Evolutionary conservation across 2,797 vertebrate species (phyloP), one percentile per base, ranked within the genome.

Genomic region (Muscicapa striata): DNA sequence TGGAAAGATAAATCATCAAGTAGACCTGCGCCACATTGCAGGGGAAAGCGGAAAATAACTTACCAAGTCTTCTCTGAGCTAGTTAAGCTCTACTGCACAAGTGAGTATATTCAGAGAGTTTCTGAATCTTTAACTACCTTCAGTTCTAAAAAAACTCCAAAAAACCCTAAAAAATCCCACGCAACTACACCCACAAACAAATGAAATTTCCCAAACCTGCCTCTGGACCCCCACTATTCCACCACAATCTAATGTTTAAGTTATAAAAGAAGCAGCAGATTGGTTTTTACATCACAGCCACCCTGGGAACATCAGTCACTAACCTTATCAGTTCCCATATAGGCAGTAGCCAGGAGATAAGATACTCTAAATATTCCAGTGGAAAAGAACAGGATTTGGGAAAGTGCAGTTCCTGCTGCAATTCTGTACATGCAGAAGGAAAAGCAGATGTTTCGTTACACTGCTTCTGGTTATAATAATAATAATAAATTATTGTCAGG

Each of bases 101-200:
- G 29, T 41, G 13, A 86, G 12, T 38, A 29, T 16, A 67, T 64
- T 63, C 36, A 59, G 49, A 70, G 61, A 58, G 70, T 67, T 89
- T 63, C 36, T 72, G 67, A 82, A 81, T 84, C 45, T 61, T 66
- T 70, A 66, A 74, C 21, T 78, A 75, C 16, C 18, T 75, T 61
- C 68, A 54, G 27, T 23, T 74, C 55, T 74, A 32, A 80, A 83
- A 83, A 59, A 84, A 34, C 2, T 38, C 5, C 15, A 12, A 11
- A 21, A 7, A 7, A 5, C 5, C 1, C 15, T 21, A 62, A 70
- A 77, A 87, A 58, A 13, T 12, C 63, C 84, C 80, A 90, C 80
- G 68, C 77, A 86, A 23, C 72, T 79, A 79, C 72, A 76, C 84
- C 73, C 81, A 94, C 76, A 72, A 92, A 63, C 36, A 70, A 84